phyloP scores from a whole-genome alignment of 1,140 invertebrate species.

The Plectrocnemia conspersa region DNA sequence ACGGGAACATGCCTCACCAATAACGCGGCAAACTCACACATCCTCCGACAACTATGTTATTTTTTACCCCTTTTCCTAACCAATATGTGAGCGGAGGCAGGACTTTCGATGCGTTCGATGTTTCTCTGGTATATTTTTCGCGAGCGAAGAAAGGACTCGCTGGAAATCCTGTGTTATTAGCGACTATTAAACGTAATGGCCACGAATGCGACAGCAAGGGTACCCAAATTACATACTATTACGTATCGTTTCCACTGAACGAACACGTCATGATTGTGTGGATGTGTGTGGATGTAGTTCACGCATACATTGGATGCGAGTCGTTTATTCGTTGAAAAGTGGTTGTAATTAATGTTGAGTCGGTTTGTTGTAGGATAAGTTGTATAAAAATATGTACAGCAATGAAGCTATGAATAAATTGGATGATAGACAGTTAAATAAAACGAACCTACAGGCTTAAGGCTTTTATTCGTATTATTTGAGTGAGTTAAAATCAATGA shows the following conservation, averaged over 20 bases:
- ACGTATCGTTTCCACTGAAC: conserved; percentile 3
- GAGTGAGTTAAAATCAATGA: too few relatives aligned
- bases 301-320: too few relatives aligned
- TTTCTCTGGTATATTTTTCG: too few relatives aligned
- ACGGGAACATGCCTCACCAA: conserved; percentile 22
- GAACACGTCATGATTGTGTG: not conserved
- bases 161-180: conserved; percentile 29
- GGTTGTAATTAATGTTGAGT: conserved; percentile 7
- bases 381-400: not conserved
- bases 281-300: not conserved
- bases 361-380: not conserved
- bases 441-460: too few relatives aligned
- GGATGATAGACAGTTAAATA: too few relatives aligned
- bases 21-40: conserved; percentile 4
- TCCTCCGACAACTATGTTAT: not conserved
- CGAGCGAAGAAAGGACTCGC: too few relatives aligned
- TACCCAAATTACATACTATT: conserved; percentile 24
- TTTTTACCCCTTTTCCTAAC: too few relatives aligned
- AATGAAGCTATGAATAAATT: too few relatives aligned
- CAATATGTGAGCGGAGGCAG: too few relatives aligned
- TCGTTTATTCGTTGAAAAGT: conserved; percentile 6
- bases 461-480: too few relatives aligned
- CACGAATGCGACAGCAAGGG: conserved; percentile 16
- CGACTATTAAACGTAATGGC: conserved; percentile 23
- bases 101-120: too few relatives aligned